These are phyloP conservation scores for Trissoscelio sp. DNA, from an alignment of 2,888 invertebrate species.

Conservation along the genomic window DNA sequence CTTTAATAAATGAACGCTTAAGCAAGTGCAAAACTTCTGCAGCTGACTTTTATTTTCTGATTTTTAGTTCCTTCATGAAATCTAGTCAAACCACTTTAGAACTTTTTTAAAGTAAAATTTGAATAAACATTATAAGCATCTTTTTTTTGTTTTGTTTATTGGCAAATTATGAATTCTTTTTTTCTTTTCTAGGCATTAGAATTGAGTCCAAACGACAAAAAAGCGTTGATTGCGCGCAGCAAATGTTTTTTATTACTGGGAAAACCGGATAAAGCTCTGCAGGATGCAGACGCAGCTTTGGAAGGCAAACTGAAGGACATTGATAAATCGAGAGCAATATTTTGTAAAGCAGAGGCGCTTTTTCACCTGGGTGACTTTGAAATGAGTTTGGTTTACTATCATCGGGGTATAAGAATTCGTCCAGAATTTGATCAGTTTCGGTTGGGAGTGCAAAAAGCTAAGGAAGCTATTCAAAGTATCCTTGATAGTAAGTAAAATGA, in stretches of 20 bases:
- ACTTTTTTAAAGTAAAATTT: too few species aligned
- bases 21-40: not conserved
- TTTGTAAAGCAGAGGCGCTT: constrained; percentile 95
- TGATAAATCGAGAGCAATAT: constrained; percentile 89
- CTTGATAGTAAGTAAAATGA: constrained; percentile 87
- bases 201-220: constrained; percentile 92
- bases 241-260: constrained; percentile 94
- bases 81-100: too few species aligned
- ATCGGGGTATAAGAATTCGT: constrained; percentile 92
- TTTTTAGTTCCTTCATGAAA: not conserved
- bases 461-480: constrained; percentile 96
- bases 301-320: constrained; percentile 86
- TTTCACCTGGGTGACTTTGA: constrained; percentile 97
- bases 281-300: constrained; percentile 93
- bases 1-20: constrained; percentile 5
- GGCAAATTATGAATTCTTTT: too few species aligned
- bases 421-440: constrained; percentile 92
- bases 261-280: constrained; percentile 91
- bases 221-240: constrained; percentile 94
- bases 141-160: too few species aligned
- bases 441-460: constrained; percentile 94
- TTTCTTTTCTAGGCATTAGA: constrained; percentile 96
- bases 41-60: too few species aligned
- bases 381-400: constrained; percentile 95
- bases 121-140: too few species aligned